phyloP scores from a whole-genome alignment of 2,113 vertebrate species.

The Tamias sibiricus region DNA sequence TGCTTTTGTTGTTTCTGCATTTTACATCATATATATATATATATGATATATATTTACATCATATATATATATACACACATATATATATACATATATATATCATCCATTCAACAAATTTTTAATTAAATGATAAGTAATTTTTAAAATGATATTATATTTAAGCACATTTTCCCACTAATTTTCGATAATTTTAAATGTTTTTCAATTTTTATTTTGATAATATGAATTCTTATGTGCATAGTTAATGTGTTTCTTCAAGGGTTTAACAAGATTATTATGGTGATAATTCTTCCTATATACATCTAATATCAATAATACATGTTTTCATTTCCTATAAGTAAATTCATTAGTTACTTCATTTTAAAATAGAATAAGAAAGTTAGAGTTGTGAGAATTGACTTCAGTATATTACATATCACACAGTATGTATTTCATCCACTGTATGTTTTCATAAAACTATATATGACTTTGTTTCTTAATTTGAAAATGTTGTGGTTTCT shows the following conservation, averaged over 20 bases:
- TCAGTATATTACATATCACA: neutral
- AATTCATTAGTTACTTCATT: neutral
- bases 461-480: neutral
- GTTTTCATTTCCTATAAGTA: neutral
- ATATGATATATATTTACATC: neutral
- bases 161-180: neutral
- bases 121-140: neutral
- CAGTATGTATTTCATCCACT: neutral
- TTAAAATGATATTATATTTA: neutral
- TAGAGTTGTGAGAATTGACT: neutral
- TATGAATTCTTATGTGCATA: neutral
- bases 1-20: neutral
- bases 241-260: neutral
- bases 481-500: neutral
- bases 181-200: neutral
- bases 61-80: neutral
- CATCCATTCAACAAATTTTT: neutral
- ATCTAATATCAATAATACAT: neutral
- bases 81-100: too few species aligned
- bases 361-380: neutral
- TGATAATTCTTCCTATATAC: neutral
- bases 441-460: neutral
- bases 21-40: neutral
- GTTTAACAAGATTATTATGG: neutral
- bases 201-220: neutral